Evolutionary conservation across 2,797 vertebrate genomes (phyloP), one percentile per base, ranked within the genome.

Genomic region (Amphiprion clarkii): DNA sequence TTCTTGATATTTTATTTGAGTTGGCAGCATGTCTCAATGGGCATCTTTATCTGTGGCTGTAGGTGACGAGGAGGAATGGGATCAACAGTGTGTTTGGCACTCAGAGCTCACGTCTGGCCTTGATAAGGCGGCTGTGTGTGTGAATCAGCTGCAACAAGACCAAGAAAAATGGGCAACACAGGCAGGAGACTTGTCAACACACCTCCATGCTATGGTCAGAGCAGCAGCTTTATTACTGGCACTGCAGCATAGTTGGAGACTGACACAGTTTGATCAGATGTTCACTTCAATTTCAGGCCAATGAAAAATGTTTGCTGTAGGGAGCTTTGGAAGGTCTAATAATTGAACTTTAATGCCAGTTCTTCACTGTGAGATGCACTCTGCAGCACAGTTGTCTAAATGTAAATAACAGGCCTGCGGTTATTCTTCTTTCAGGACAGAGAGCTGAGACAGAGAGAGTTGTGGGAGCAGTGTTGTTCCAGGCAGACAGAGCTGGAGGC

Each of bases 51-150:
- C 52, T 84, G 31, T 78, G 36, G 71, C 21, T 83, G 0, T 55
- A 98, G 96, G 85, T 51, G 96, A 97, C 23, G 93, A 90, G 71
- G 90, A 95, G 1, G 97, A 97, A 86, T 94, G 94, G 94, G 93
- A 96, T 51, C 93, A 90, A 85, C 95, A 97, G 85, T 85, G 86
- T 4, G 73, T 85, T 55, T 94, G 96, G 88, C 71, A 91, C 33
- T 74, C 94, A 6, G 91, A 93, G 87, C 70, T 96, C 29, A 61
- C 78, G 62, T 92, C 92, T 2, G 90, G 89, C 19, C 88, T 97
- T 19, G 94, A 95, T 85, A 95, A 91, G 79, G 63, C 96, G 79
- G 84, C 87, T 40, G 93, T 96, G 69, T 94, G 91, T 16, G 51
- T 87, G 65, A 90, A 92, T 71, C 96, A 93, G 79, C 88, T 96